Evolutionary conservation across 92 coral and sea anemone genomes (phyloP), one percentile per base, ranked within the genome.

Genomic region (Phymanthus crucifer): DNA sequence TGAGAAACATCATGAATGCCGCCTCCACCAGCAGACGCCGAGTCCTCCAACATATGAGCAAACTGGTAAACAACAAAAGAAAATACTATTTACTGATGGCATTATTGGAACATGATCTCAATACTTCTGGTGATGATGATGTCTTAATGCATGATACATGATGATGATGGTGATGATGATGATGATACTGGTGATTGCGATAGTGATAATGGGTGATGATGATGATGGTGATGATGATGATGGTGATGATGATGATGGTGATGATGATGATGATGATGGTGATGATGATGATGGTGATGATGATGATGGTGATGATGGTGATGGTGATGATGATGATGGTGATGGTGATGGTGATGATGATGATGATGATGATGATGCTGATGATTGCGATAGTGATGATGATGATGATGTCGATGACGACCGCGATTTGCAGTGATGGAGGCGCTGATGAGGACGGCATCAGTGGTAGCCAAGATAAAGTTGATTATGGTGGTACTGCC

Each of bases 11-110:
- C 98, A 67, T 85, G 89, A n/a, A n/a, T n/a, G 38, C 83, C 71
- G 16, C 98, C 98, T 16, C 98, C 99, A 19, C 83, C 67, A 46
- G 93, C 61, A 46, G 93, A 88, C 16, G 94, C 80, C 7, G 97
- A 93, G 45, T 83, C 82, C 83, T 95, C 99, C 78, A 95, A 56
- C 82, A 95, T 84, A 88, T 95, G 98, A 38, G 99, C 97, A 75
- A 95, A 95, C 99, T 95, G 86, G 3, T 21, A 77, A 56, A 78
- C 10, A 73, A 23, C 50, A 71, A 14, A 40, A 71, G 13, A 4
- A 23, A 16, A 73, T 27, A 31, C 23, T 31, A 72, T 36, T 72
- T 23, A 38, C 31, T 72, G 21, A 29, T 68, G 45, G 21, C 6
- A 68, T 32, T 10, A 61, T 61, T 18, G 8, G 68, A 29, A 2